Evolutionary conservation across 2,888 invertebrate genomes (phyloP), one percentile per base, ranked within the genome.

Genomic region (Polyommatus icarus): DNA sequence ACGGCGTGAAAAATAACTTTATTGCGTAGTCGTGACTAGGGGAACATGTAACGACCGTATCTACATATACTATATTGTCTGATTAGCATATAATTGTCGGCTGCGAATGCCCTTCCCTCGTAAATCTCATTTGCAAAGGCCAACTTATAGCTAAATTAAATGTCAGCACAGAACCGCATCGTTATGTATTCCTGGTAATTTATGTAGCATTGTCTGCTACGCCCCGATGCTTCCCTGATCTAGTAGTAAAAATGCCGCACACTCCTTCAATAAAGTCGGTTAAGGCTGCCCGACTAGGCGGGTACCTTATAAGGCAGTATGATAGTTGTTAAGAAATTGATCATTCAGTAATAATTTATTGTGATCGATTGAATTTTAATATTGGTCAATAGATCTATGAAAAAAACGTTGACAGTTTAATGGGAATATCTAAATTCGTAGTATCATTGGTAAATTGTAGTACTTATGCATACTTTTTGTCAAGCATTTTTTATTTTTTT

Each of bases 31-130:
- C 67, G 67, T 67, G 67, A 67, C 67, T 67, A 29, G 29, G 29
- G 61, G 67, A 32, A 67, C 67, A 67, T 32, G 12, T 67, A 67
- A 67, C 29, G 20, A 61, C 20, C 12, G 24, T 61, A n/a, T n/a
- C n/a, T n/a, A 61, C 24, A 24, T 12, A 32, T 67, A 67, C 29
- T 67, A 67, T 67, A 67, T 32, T 78, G 73, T 78, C 76, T 78
- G 78, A 90, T 90, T 90, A 89, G 84, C 90, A 91, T 91, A 90
- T 91, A 91, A 92, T 91, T 89, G 91, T 89, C 85, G 87, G 88
- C 85, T 88, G 85, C 87, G 84, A 84, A 82, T 84, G 86, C 85
- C 71, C 77, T 85, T 86, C 85, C 87, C 85, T 85, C 82, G 89
- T 91, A 90, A 92, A 91, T 91, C 89, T 88, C 85, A 80, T 83